Evolutionary conservation across 2,888 invertebrate genomes (phyloP).

Genomic region (Campoplex nolae): DNA sequence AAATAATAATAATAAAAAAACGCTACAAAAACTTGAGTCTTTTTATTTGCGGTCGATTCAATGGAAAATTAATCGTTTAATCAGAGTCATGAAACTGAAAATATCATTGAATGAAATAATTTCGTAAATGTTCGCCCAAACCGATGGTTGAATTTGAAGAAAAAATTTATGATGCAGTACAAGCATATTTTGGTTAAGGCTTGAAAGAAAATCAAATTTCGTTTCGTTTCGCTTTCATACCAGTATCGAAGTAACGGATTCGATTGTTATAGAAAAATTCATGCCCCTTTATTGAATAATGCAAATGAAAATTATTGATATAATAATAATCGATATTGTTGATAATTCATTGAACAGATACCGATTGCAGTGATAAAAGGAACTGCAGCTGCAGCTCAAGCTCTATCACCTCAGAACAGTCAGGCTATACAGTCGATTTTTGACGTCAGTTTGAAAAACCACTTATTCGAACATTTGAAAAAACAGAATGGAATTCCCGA

Average conservation of each 20-base stretch:
- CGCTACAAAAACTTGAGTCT: neutral
- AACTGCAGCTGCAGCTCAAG: conserved; percentile 78
- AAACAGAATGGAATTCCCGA: conserved; percentile 8
- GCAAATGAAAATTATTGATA: neutral
- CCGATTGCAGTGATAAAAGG: conserved; percentile 80
- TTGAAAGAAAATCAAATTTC: too few relatives aligned
- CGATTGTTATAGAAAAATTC: neutral
- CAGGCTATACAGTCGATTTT: conserved; percentile 77
- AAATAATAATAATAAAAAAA: too few relatives aligned
- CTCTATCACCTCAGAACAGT: conserved; percentile 76
- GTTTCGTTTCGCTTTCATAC: neutral
- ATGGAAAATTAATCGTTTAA: neutral
- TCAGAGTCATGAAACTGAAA: too few relatives aligned
- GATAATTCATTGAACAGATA: conserved; percentile 74
- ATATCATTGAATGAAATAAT: too few relatives aligned
- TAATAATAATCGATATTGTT: neutral
- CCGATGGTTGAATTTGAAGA: too few relatives aligned
- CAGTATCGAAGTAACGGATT: neutral
- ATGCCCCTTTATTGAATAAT: neutral
- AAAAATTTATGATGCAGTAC: too few relatives aligned
- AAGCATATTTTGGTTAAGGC: neutral
- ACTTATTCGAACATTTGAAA: neutral
- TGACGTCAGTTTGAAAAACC: conserved; percentile 72
- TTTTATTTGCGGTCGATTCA: neutral
- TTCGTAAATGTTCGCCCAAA: too few relatives aligned